Evolutionary conservation across 2,113 vertebrate species (phyloP), one percentile per base, ranked within the genome.

Genomic region (Catharus fuscescens): DNA sequence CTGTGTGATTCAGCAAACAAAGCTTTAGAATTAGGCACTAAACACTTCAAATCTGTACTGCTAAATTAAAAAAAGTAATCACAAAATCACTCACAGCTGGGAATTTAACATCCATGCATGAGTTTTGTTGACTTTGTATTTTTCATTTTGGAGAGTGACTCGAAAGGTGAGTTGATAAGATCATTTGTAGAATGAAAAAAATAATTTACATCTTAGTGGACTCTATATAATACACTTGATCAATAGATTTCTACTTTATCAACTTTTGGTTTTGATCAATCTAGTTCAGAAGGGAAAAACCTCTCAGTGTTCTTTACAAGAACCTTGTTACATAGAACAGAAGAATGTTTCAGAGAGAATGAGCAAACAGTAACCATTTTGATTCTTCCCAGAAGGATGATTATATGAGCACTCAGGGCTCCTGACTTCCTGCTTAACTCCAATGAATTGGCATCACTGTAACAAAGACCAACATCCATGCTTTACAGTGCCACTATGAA

Each of bases 11-110:
- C 57, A 88, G 34, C 66, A 93, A 93, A 82, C 19, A 70, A 84
- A 65, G 71, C 71, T 82, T 93, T 82, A 94, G 60, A 92, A 84
- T 76, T 81, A 96, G 91, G 73, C 70, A 88, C 74, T 77, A 77
- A 64, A 40, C 61, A 62, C 31, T 53, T 79, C 29, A 92, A 73
- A 86, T 44, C 8, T 48, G 19, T 50, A 88, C 60, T 70, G 14
- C 14, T 81, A 79, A 87, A 73, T 78, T 24, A 73, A 72, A 88
- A 25, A 87, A 87, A 82, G 86, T 36, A 53, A 73, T 36, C 20
- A 82, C 26, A 31, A 88, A 80, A 93, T 56, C 18, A 72, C 34
- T 61, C 57, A 18, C 38, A 86, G n/a, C 1, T 70, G n/a, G 67
- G 20, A 95, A 89, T 67, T 64, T 38, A 80, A n/a, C 19, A 54